Conservation (phyloP, 2,113 vertebrate species). For the Hippocampus abdominalis region DNA sequence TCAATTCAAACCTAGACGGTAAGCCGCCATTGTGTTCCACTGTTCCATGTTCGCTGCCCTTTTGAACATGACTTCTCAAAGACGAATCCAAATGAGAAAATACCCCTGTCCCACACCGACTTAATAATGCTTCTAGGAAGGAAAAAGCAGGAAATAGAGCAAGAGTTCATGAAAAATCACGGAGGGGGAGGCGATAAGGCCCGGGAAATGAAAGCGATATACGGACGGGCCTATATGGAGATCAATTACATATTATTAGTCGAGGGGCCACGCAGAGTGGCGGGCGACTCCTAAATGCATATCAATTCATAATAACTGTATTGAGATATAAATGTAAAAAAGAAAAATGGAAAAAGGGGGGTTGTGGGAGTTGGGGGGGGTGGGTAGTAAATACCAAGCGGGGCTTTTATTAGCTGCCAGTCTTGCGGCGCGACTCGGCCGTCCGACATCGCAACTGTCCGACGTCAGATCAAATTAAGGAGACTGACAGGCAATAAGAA, state of each 20-base stretch:
- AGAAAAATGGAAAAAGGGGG: neutral
- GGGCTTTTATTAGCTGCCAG: constrained; percentile 78
- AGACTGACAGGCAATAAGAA: constrained; percentile 81
- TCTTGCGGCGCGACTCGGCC: constrained; percentile 74
- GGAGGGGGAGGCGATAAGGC: constrained; percentile 52
- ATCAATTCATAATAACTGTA: constrained; percentile 78
- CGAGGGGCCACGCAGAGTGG: constrained; percentile 62
- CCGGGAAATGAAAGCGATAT: constrained; percentile 67
- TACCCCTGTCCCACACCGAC: constrained; percentile 31
- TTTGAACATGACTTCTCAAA: constrained; percentile 17
- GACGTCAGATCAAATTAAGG: constrained; percentile 75
- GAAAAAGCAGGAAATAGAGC: constrained; percentile 49
- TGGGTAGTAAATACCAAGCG: constrained; percentile 67
- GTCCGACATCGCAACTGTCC: constrained; percentile 78
- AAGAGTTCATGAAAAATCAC: constrained; percentile 50
- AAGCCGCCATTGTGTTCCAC: neutral
- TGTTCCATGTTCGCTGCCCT: constrained; percentile 7
- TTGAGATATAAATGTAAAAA: constrained; percentile 75
- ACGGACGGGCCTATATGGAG: constrained; percentile 64
- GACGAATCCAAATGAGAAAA: neutral
- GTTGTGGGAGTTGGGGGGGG: neutral
- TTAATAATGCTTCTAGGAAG: constrained; percentile 58
- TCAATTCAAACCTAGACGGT: neutral
- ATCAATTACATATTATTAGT: constrained; percentile 77
- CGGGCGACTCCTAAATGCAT: constrained; percentile 73